Conservation (phyloP, 1,140 invertebrate genomes). For the Pristionchus pacificus region DNA sequence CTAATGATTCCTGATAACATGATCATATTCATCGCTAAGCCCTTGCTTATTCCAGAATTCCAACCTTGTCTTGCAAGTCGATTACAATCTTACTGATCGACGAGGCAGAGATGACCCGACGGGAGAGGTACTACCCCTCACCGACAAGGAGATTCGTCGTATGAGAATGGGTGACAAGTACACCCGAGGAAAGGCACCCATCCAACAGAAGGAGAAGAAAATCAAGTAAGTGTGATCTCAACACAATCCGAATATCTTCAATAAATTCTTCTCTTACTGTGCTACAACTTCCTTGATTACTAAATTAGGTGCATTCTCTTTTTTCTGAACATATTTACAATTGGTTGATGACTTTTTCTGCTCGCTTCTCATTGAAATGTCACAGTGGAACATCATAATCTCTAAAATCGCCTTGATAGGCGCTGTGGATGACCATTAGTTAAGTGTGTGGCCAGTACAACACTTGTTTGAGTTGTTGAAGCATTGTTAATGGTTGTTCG, state of each 20-base stretch:
- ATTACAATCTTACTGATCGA: constrained; percentile 91
- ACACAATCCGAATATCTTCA: neutral
- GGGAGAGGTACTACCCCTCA: constrained; percentile 89
- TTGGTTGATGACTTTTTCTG: no score
- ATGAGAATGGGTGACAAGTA: constrained; percentile 92
- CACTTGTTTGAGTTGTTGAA: no score
- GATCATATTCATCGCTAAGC: neutral
- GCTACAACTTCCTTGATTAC: constrained; percentile 2
- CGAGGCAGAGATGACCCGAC: constrained; percentile 96
- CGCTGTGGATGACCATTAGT: no score
- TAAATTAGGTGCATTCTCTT: no score
- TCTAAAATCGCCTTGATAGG: no score
- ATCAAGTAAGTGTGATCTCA: constrained; percentile 68
- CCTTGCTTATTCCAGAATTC: constrained; percentile 75
- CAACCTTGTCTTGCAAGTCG: constrained; percentile 98
- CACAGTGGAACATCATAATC: no score
- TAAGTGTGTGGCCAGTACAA: no score
- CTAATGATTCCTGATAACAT: constrained; percentile 21
- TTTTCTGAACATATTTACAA: no score
- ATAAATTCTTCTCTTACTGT: neutral
- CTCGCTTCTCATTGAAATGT: no score
- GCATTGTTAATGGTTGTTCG: no score
- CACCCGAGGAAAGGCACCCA: constrained; percentile 74
- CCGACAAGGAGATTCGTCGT: constrained; percentile 79
- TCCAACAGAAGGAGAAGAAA: constrained; percentile 75